These are phyloP conservation scores for Neodon shergylaensis DNA, from an alignment of 2,113 vertebrate species.

Conservation along the genomic window DNA sequence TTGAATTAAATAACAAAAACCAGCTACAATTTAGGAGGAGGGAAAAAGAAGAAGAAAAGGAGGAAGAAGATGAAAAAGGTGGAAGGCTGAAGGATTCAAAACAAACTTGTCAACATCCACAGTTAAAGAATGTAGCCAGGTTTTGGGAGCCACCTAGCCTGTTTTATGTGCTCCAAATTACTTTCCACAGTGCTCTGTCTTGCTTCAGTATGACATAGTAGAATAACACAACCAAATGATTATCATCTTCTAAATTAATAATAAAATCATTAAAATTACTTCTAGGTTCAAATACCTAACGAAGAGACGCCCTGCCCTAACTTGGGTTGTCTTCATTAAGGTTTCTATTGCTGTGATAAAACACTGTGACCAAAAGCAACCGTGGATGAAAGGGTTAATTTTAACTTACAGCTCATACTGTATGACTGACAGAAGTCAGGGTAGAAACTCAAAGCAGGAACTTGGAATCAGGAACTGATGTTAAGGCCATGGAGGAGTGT, in stretches of 20 bases:
- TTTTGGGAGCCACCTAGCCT: not conserved
- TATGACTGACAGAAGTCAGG: not conserved
- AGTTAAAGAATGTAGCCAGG: not conserved
- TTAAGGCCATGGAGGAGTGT: not conserved
- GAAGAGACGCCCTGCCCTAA: no score
- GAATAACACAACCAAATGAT: not conserved
- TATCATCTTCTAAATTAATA: not conserved
- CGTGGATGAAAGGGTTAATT: not conserved
- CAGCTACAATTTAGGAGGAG: not conserved
- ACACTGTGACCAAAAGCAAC: not conserved
- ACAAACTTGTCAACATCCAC: not conserved
- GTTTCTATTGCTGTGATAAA: no score
- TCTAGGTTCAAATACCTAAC: not conserved
- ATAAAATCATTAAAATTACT: not conserved
- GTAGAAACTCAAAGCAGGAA: not conserved
- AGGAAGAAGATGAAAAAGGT: no score
- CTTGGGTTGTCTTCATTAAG: no score
- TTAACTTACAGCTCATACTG: not conserved
- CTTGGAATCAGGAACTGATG: not conserved
- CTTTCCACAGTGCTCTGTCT: not conserved
- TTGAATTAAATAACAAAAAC: conserved; percentile 1
- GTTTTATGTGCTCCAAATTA: not conserved
- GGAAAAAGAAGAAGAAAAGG: not conserved
- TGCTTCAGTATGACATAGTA: not conserved
- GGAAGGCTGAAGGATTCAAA: no score